Percentiles rank a stretch among this genome's conserved stretches.
Conservation (phyloP, 2,888 invertebrate genomes). For the Caradrina kadenii region DNA sequence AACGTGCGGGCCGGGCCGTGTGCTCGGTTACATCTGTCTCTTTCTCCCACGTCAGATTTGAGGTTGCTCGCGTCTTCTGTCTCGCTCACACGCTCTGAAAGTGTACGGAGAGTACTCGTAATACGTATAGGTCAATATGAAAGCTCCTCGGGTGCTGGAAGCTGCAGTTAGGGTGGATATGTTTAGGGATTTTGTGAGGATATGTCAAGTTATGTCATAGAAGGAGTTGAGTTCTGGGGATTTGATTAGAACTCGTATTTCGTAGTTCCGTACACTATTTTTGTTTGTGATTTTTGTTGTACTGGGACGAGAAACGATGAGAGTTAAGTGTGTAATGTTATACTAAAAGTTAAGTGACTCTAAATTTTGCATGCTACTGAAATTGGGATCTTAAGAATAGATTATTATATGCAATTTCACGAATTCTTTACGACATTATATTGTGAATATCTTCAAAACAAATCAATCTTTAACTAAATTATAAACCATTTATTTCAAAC, state of each 20-base stretch:
- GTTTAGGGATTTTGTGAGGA: slow-evolving; percentile 54
- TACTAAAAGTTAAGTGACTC: neutral
- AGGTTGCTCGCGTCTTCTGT: slow-evolving; percentile 65
- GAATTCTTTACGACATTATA: too few relatives aligned
- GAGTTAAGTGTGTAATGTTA: neutral
- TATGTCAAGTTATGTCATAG: slow-evolving; percentile 62
- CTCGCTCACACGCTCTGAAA: slow-evolving; percentile 83
- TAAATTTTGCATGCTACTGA: too few relatives aligned
- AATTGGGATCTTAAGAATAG: too few relatives aligned
- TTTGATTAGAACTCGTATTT: slow-evolving; percentile 31
- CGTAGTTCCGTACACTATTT: slow-evolving; percentile 19
- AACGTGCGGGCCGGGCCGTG: slow-evolving; percentile 81
- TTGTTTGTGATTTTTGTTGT: neutral
- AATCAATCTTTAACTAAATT: too few relatives aligned
- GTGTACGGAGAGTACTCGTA: slow-evolving; percentile 86
- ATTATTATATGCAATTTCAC: too few relatives aligned
- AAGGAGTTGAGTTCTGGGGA: slow-evolving; percentile 32
- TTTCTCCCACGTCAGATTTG: slow-evolving; percentile 67
- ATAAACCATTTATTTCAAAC: too few relatives aligned
- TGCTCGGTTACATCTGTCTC: slow-evolving; percentile 75
- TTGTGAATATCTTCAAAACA: too few relatives aligned
- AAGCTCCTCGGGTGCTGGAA: slow-evolving; percentile 89
- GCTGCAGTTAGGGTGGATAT: slow-evolving; percentile 87
- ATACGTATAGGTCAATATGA: slow-evolving; percentile 91
- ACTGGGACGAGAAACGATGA: neutral